Conservation (phyloP, 2,797 vertebrate genomes). For the Helostoma temminkii region DNA sequence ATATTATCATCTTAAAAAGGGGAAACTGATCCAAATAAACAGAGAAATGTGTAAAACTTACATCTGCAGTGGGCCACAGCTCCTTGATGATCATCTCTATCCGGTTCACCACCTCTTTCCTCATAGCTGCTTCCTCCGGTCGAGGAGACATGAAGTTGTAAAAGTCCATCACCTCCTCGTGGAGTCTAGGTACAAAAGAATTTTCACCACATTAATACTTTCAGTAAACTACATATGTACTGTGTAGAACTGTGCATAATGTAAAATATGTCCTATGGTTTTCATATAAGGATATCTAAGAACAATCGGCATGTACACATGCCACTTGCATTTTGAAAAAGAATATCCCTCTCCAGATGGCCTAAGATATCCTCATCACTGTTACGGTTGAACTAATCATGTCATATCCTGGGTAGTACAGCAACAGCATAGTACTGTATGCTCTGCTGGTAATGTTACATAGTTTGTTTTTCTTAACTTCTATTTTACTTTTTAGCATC, state of each 20-base stretch:
- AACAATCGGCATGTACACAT: neutral
- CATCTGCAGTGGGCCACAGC: slow-evolving; percentile 95
- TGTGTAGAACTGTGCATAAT: neutral
- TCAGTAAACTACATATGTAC: neutral
- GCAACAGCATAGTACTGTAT: neutral
- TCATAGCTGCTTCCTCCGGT: slow-evolving; percentile 96
- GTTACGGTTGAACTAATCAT: slow-evolving; percentile 7
- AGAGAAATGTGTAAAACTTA: slow-evolving; percentile 71
- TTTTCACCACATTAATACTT: neutral
- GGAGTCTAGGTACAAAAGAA: slow-evolving; percentile 84
- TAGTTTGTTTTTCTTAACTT: neutral
- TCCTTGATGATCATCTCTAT: slow-evolving; percentile 97
- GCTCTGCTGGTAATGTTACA: neutral
- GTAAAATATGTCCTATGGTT: neutral
- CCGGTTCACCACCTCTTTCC: slow-evolving; percentile 95
- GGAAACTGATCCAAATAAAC: slow-evolving; percentile 14
- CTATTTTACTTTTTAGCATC: neutral
- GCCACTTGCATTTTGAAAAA: neutral
- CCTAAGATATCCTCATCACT: slow-evolving; percentile 23
- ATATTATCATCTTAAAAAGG: neutral
- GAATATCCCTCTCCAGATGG: slow-evolving; percentile 22
- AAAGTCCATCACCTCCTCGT: slow-evolving; percentile 98
- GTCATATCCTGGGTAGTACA: slow-evolving; percentile 6
- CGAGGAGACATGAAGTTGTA: slow-evolving; percentile 98
- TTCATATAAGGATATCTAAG: neutral